Evolutionary conservation across 2,888 invertebrate genomes (phyloP), one percentile per base, ranked within the genome.

Genomic region (Junonia oenone): DNA sequence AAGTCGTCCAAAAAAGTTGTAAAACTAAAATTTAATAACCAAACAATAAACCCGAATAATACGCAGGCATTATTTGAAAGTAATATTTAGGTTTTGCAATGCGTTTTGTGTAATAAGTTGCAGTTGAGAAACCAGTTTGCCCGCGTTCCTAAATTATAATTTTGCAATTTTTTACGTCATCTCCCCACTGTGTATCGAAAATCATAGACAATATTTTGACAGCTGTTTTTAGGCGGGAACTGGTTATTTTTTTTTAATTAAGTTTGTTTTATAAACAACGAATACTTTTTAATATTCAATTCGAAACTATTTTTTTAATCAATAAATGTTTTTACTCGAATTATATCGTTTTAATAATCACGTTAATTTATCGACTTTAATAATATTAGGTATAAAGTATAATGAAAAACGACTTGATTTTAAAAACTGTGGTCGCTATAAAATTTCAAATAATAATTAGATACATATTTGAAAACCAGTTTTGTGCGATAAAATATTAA

Each of bases 21-120:
- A n/a, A 2, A 33, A 33, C 11, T 2, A 5, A 9, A 38, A 35
- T 35, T 40, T 11, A 3, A 11, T 15, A 8, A 19, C n/a, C 17
- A n/a, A 40, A 40, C 38, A 40, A 40, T 40, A 40, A 40, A 40
- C 38, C 38, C 19, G 19, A 43, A 43, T 43, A 22, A 43, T 26
- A 26, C 17, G 29, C 47, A 40, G 40, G 31, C 38, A 37, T 40
- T 40, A 47, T 47, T 40, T 31, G 57, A 58, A 51, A 58, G 48
- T 51, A 51, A 55, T 51, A 47, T 55, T 51, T 26, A 37, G 45
- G n/a, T 51, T 43, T 43, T 40, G 55, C 33, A 58, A 58, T 55
- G 15, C 17, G 26, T 51, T 45, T 58, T 51, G 55, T 56, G 55
- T 56, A 56, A 53, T 46, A 6, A 27, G 45, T 51, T 55, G 55